Conservation (phyloP, 2,113 vertebrate species). For the Otolemur garnettii region DNA sequence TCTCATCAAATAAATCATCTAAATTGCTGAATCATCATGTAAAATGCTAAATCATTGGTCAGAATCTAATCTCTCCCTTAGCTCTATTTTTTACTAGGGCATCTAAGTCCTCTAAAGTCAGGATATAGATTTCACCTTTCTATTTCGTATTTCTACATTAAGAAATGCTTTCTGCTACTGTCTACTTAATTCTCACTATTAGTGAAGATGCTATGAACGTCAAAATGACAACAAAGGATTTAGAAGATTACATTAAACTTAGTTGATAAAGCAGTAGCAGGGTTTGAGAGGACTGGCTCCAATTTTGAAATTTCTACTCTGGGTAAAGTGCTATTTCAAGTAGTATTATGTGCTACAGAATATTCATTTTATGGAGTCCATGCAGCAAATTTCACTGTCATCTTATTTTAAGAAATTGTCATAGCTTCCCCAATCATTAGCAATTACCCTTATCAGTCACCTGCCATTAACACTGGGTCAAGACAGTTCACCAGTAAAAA, state of each 20-base stretch:
- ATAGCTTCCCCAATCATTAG: neutral
- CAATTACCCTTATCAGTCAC: neutral
- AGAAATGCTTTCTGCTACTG: neutral
- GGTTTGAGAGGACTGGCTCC: neutral
- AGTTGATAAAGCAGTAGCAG: neutral
- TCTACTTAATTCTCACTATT: neutral
- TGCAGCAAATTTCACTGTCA: neutral
- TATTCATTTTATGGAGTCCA: neutral
- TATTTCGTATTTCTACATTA: neutral
- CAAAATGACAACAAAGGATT: neutral
- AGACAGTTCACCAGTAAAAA: neutral
- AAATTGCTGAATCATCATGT: neutral
- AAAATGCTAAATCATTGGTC: neutral
- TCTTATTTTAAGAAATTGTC: neutral
- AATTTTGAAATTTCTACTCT: neutral
- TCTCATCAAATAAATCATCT: neutral
- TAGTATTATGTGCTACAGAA: neutral
- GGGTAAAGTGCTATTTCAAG: neutral
- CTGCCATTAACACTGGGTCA: neutral
- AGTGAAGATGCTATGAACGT: neutral
- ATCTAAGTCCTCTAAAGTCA: neutral
- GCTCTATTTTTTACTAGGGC: conserved; percentile 1
- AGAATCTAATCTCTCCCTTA: conserved; percentile 20
- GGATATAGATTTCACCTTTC: neutral
- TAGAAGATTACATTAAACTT: neutral